Conservation (phyloP, 2,113 vertebrate species). For the Pituophis catenifer region DNA sequence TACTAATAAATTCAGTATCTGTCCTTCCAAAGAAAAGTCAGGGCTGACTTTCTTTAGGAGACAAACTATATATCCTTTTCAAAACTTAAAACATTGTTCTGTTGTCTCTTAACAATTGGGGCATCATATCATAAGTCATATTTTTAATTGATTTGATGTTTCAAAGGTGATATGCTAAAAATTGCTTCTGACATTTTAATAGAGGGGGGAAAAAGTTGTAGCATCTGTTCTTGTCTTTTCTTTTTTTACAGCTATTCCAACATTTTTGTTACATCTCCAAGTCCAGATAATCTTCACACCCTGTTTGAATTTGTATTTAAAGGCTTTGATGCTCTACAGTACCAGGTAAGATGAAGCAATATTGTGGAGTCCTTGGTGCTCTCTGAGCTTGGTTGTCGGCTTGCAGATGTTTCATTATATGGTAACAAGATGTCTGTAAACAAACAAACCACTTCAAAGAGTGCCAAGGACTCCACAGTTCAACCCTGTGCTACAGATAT, state of each 20-base stretch:
- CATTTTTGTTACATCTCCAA: slow-evolving; percentile 96
- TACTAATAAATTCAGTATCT: no score
- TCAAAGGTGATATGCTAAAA: not conserved
- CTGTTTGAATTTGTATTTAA: slow-evolving; percentile 98
- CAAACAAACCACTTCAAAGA: not conserved
- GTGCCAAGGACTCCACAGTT: not conserved
- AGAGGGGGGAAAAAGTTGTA: not conserved
- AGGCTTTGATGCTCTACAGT: slow-evolving; percentile 92
- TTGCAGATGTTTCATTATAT: not conserved
- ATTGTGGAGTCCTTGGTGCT: not conserved
- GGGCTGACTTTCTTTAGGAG: not conserved
- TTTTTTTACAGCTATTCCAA: slow-evolving; percentile 87
- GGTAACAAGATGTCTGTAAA: not conserved
- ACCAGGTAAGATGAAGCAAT: slow-evolving; percentile 72
- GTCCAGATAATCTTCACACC: slow-evolving; percentile 95
- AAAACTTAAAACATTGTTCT: not conserved
- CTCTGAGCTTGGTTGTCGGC: not conserved
- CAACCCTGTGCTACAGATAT: not conserved
- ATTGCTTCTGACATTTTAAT: not conserved
- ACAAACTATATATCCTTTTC: not conserved
- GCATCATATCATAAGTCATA: not conserved
- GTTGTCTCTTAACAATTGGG: not conserved
- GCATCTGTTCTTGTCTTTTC: not conserved
- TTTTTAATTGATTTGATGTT: not conserved
- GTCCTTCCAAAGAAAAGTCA: not conserved